phyloP scores from a whole-genome alignment of 2,113 vertebrate species.

The Athene cunicularia region DNA sequence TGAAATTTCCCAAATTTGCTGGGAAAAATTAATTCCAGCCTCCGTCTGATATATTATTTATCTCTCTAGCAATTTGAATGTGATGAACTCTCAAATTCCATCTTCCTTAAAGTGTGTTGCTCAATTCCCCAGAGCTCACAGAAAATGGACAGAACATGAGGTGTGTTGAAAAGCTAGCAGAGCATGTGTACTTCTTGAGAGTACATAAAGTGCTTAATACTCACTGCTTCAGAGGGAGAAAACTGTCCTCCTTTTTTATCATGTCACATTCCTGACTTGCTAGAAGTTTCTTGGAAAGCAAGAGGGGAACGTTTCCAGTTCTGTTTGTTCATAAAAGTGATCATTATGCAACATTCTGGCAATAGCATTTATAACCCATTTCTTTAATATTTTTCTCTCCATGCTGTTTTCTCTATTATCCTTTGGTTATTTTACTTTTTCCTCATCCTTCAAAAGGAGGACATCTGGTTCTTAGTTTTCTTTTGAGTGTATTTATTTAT shows the following conservation, averaged over 20 bases:
- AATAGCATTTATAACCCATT: neutral
- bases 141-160: neutral
- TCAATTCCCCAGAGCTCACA: neutral
- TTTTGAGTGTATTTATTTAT: neutral
- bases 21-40: neutral
- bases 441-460: neutral
- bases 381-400: neutral
- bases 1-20: neutral
- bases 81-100: neutral
- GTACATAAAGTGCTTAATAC: neutral
- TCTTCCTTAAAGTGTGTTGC: neutral
- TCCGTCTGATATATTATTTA: neutral
- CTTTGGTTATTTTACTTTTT: neutral
- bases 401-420: neutral
- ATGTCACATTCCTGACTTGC: neutral
- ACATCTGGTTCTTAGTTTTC: neutral
- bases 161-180: neutral
- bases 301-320: neutral
- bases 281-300: constrained; percentile 43
- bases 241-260: neutral
- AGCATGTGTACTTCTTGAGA: neutral
- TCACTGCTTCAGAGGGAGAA: neutral
- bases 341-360: constrained; percentile 31
- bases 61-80: neutral
- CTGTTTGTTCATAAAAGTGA: neutral